A percentile compares a stretch with the other conserved stretches of the same genome.
phyloP scores from a whole-genome alignment of 1,140 invertebrate species.

The Belonocnema kinseyi region DNA sequence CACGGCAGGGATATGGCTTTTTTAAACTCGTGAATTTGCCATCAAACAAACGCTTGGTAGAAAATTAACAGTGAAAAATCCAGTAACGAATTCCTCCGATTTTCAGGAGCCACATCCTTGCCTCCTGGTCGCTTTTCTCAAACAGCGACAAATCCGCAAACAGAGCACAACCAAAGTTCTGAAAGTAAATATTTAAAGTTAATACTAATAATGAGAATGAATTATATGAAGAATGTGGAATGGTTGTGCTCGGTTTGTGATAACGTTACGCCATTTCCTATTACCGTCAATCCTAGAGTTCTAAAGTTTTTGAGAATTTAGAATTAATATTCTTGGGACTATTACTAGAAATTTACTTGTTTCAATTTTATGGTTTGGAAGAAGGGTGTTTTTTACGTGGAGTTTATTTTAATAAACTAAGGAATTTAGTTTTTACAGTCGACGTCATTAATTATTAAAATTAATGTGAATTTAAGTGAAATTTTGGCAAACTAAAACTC shows the following conservation, averaged over 20 bases:
- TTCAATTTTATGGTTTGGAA: too few relatives aligned
- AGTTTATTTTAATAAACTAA: too few relatives aligned
- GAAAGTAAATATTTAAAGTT: not conserved
- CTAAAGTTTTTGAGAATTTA: too few relatives aligned
- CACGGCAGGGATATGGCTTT: conserved; percentile 42
- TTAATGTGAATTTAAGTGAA: too few relatives aligned
- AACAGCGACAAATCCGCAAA: not conserved
- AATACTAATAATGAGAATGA: not conserved
- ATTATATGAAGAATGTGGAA: not conserved
- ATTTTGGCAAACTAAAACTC: too few relatives aligned
- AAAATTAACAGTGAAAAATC: conserved; percentile 1
- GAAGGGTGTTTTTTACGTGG: too few relatives aligned
- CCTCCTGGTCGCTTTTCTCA: conserved; percentile 5
- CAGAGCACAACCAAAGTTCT: not conserved
- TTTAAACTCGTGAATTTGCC: conserved; percentile 11
- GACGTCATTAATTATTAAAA: too few relatives aligned
- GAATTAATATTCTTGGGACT: too few relatives aligned
- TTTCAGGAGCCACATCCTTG: conserved; percentile 20
- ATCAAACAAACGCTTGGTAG: conserved; percentile 12
- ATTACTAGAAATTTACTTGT: too few relatives aligned
- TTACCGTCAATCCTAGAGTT: conserved; percentile 9
- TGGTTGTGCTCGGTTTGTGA: not conserved
- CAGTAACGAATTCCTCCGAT: not conserved
- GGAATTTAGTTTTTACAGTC: too few relatives aligned
- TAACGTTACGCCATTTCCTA: conserved; percentile 4